Percentiles rank a stretch among this genome's conserved stretches.
Conservation (phyloP, 2,113 vertebrate genomes). For the Orientallactaga bullata region DNA sequence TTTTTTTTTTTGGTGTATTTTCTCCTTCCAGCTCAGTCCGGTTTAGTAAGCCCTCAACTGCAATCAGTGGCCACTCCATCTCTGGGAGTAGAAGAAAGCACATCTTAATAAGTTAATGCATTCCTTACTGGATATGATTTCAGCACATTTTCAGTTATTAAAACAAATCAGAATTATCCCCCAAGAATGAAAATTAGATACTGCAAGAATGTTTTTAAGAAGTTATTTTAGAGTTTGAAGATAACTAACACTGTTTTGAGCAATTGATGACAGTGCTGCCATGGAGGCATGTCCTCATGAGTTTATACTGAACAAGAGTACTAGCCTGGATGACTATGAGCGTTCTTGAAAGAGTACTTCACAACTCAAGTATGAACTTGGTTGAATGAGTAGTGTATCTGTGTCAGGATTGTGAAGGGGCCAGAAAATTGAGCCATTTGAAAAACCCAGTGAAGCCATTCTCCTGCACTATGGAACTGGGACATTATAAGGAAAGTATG, state of each 20-base stretch:
- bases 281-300: neutral
- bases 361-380: slow-evolving; percentile 29
- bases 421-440: neutral
- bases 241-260: neutral
- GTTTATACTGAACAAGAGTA: neutral
- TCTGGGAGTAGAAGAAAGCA: neutral
- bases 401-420: neutral
- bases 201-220: slow-evolving; percentile 23
- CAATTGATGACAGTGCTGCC: neutral
- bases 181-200: neutral
- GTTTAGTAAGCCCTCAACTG: neutral
- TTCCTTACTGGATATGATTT: neutral
- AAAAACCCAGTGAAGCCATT: neutral
- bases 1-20: slow-evolving; percentile 13
- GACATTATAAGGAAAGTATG: neutral
- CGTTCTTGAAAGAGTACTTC: slow-evolving; percentile 39
- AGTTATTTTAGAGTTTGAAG: slow-evolving; percentile 34
- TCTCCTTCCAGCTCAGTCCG: neutral
- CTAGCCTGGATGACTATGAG: neutral
- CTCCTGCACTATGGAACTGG: neutral
- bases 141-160: neutral
- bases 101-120: neutral
- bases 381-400: slow-evolving; percentile 19
- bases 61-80: neutral
- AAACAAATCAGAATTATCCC: slow-evolving; percentile 18